A percentile compares a stretch with the other conserved stretches of the same genome.
Conservation (phyloP, 2,113 vertebrate species). For the Scortum barcoo region DNA sequence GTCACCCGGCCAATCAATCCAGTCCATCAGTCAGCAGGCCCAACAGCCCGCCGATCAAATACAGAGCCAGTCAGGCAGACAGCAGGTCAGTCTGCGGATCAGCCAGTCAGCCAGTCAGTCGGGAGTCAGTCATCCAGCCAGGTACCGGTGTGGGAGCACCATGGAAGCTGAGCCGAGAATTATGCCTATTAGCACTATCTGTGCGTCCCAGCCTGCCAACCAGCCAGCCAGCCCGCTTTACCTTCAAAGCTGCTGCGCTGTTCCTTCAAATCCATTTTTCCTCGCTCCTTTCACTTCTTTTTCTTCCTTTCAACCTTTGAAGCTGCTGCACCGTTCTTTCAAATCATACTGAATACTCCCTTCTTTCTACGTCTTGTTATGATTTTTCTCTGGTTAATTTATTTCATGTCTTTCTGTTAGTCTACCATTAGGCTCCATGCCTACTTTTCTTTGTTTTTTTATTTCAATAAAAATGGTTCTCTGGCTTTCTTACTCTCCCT, state of each 20-base stretch:
- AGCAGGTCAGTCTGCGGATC: background rate
- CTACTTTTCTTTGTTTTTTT: background rate
- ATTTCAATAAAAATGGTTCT: background rate
- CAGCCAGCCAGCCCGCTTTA: background rate
- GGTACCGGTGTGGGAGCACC: background rate
- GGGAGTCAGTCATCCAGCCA: background rate
- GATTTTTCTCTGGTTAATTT: constrained; percentile 25
- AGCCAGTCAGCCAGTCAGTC: background rate
- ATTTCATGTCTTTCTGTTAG: background rate
- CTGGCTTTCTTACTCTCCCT: background rate
- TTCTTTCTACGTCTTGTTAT: background rate
- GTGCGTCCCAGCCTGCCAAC: constrained; percentile 29
- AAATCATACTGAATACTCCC: constrained; percentile 9
- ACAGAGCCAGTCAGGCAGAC: background rate
- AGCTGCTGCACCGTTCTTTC: constrained; percentile 10
- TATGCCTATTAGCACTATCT: constrained; percentile 42
- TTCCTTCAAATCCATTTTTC: constrained; percentile 16
- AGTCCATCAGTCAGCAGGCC: background rate
- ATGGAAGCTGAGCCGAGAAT: constrained; percentile 7
- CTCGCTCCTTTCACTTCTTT: background rate
- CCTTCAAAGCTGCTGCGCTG: constrained; percentile 42
- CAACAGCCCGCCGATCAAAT: background rate
- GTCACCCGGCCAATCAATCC: background rate
- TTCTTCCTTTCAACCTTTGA: constrained; percentile 34
- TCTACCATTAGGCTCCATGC: background rate